Conservation (phyloP, 1,140 invertebrate genomes). For the Epicauta chinensis region DNA sequence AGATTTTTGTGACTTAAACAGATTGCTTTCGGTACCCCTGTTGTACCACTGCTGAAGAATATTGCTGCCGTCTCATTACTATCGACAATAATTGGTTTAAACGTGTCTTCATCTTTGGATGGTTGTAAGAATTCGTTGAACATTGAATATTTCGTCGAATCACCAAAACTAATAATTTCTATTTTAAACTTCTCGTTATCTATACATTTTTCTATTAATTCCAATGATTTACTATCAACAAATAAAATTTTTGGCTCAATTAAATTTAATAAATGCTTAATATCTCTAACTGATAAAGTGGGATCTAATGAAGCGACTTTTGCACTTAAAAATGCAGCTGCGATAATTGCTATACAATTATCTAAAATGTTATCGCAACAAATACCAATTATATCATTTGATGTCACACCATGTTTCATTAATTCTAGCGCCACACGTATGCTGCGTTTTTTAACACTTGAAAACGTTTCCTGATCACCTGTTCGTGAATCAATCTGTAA, state of each 20-base stretch:
- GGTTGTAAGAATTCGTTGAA: slow-evolving; percentile 13
- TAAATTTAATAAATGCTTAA: slow-evolving; percentile 4
- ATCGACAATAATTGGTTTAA: slow-evolving; percentile 16
- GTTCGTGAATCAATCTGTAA: slow-evolving; percentile 47
- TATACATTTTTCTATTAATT: slow-evolving; percentile 13
- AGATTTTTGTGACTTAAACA: slow-evolving; percentile 8
- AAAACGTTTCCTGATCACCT: slow-evolving; percentile 42
- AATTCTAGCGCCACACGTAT: slow-evolving; percentile 44
- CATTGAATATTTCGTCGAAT: slow-evolving; percentile 10
- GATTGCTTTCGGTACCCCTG: slow-evolving; percentile 66
- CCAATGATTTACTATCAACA: slow-evolving; percentile 9
- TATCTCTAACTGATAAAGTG: slow-evolving; percentile 6
- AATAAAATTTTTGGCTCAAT: slow-evolving; percentile 18
- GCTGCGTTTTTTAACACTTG: slow-evolving; percentile 39
- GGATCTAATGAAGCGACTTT: slow-evolving; percentile 14
- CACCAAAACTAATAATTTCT: slow-evolving; percentile 17
- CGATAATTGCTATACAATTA: slow-evolving; percentile 44
- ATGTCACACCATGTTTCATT: slow-evolving; percentile 41
- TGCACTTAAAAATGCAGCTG: slow-evolving; percentile 44
- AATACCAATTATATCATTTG: slow-evolving; percentile 43
- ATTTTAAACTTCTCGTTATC: slow-evolving; percentile 1
- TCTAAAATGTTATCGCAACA: slow-evolving; percentile 46
- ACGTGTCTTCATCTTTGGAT: slow-evolving; percentile 7
- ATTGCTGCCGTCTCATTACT: slow-evolving; percentile 39
- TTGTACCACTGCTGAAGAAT: slow-evolving; percentile 65